Evolutionary conservation across 2,888 invertebrate genomes (phyloP), one percentile per base, ranked within the genome.

Genomic region (Stenchaetothrips biformis): DNA sequence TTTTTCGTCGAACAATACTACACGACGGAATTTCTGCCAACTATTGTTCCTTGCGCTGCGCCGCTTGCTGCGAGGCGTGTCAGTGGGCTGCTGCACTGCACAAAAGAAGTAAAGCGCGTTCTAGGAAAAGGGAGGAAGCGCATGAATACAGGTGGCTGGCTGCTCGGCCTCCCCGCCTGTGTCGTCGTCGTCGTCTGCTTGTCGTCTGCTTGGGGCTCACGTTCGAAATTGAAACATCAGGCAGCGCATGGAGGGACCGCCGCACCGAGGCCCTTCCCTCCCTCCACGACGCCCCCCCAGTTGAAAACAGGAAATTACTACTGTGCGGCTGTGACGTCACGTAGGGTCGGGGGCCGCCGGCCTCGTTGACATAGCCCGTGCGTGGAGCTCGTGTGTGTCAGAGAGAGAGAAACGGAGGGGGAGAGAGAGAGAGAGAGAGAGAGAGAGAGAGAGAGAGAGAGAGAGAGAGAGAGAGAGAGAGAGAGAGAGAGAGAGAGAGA

Each of bases 211-310:
- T 21, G 67, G 67, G 21, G 67, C 67, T 74, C 67, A 74, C 67
- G 67, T 74, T 74, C 67, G 67, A 74, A 74, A 74, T 74, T 74
- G 67, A 74, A 74, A 74, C 67, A 74, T 74, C 67, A 74, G 67
- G 67, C 37, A 37, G 37, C 37, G 37, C 37, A 37, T 37, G 37
- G 37, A 37, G 37, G 37, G 37, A 37, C 37, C 37, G 37, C 37
- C 37, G 37, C 37, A 37, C 37, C 37, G 37, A 37, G 37, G 4
- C 16, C n/a, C n/a, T n/a, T 25, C 18, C 53, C 53, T 13, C 67
- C 67, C 67, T 67, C 67, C 67, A 11, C 67, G 53, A 37, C 37
- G 53, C 25, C 25, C 11, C 67, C 67, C 25, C 25, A 74, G 21
- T n/a, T 74, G 67, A 74, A 74, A 74, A 74, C 67, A 74, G 67